Conservation (phyloP, 2,888 invertebrate species). For the Mythimna albipuncta region DNA sequence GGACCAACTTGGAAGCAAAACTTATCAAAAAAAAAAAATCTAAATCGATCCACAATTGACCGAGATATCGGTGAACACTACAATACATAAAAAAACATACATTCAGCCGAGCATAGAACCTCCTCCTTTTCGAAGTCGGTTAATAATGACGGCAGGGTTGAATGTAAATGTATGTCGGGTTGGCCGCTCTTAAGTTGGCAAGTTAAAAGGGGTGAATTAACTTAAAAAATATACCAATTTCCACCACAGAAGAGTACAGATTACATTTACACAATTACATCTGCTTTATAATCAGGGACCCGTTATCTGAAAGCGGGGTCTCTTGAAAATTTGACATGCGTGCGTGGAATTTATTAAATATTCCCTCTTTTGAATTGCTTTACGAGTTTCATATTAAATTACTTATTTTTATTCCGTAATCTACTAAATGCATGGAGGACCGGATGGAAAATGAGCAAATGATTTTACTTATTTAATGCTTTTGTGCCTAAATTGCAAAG, state of each 20-base stretch:
- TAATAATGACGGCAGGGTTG: too few relatives aligned
- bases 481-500: neutral
- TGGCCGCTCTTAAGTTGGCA: too few relatives aligned
- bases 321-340: constrained; percentile 47
- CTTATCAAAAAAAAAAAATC: too few relatives aligned
- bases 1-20: too few relatives aligned
- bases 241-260: constrained; percentile 22
- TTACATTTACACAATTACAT: constrained; percentile 38
- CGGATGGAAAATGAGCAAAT: neutral
- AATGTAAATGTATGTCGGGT: too few relatives aligned
- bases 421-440: neutral
- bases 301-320: constrained; percentile 44
- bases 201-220: too few relatives aligned
- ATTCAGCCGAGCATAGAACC: too few relatives aligned
- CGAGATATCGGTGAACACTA: too few relatives aligned
- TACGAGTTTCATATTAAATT: neutral
- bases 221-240: constrained; percentile 15
- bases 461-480: neutral
- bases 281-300: constrained; percentile 35
- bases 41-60: too few relatives aligned
- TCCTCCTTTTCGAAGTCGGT: too few relatives aligned
- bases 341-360: constrained; percentile 47
- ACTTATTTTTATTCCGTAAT: too few relatives aligned
- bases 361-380: constrained; percentile 27
- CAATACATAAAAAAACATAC: too few relatives aligned